phyloP scores from a whole-genome alignment of 2,888 invertebrate species.

The Eristalis pertinax region DNA sequence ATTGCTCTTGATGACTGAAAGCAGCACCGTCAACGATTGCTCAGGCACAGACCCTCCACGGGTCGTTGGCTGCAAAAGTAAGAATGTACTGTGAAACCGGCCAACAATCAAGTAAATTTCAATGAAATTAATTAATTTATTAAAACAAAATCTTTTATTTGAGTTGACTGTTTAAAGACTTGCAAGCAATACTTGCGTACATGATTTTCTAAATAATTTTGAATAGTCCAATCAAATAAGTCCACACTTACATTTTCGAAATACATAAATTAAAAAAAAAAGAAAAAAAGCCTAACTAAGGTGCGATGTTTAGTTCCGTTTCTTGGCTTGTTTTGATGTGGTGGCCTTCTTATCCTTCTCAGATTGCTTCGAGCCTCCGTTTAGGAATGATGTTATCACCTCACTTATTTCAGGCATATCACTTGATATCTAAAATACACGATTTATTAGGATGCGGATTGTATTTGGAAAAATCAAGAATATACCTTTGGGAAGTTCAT shows the following conservation, averaged over 20 bases:
- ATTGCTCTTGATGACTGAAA: too few relatives aligned
- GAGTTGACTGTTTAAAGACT: constrained; percentile 23
- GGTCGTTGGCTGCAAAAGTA: too few relatives aligned
- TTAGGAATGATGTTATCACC: constrained; percentile 93
- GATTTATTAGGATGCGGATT: not conserved
- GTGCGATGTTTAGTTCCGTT: constrained; percentile 77
- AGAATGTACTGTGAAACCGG: not conserved
- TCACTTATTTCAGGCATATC: constrained; percentile 98
- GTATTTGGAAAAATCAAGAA: not conserved
- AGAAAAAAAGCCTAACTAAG: constrained; percentile 24
- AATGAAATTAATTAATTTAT: constrained; percentile 1
- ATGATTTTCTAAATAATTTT: not conserved
- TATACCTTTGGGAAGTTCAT: constrained; percentile 83
- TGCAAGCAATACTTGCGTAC: constrained; percentile 23
- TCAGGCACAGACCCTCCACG: too few relatives aligned
- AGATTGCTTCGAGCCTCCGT: constrained; percentile 84
- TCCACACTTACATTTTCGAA: not conserved
- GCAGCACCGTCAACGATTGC: too few relatives aligned
- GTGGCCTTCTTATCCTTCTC: constrained; percentile 79
- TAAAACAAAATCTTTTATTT: constrained; percentile 47
- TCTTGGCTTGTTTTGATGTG: constrained; percentile 79
- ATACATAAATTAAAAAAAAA: constrained; percentile 39
- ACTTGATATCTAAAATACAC: constrained; percentile 88
- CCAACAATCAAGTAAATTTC: not conserved
- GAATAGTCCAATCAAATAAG: not conserved